Evolutionary conservation across 2,113 vertebrate species (phyloP).

Genomic region (Xiphias gladius): DNA sequence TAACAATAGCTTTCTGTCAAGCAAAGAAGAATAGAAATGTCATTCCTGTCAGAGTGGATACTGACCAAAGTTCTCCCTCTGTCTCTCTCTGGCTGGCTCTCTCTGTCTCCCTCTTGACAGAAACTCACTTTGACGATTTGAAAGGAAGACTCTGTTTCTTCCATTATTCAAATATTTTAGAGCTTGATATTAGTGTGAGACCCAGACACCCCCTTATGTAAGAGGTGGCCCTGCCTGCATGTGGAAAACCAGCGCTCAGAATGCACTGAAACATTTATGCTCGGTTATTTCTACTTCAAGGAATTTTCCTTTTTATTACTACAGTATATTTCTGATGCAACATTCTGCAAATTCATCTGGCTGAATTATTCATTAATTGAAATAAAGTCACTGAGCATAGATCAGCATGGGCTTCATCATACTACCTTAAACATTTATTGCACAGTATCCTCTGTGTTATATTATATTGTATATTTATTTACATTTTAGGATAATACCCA

Average conservation of each 20-base stretch:
- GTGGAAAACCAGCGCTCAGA: conserved; percentile 56
- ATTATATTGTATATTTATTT: conserved; percentile 26
- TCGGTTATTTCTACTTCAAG: conserved; percentile 82
- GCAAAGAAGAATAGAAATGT: conserved; percentile 84
- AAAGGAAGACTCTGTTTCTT: conserved; percentile 81
- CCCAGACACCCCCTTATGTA: conserved; percentile 62
- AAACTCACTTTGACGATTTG: conserved; percentile 83
- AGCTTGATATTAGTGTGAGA: conserved; percentile 78
- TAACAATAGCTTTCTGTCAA: conserved; percentile 86
- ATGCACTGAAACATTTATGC: conserved; percentile 82
- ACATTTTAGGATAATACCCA: conserved; percentile 46
- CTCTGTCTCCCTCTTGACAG: conserved; percentile 75
- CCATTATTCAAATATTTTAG: conserved; percentile 85
- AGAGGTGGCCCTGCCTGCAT: conserved; percentile 57
- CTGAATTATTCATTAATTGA: conserved; percentile 82
- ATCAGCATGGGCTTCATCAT: conserved; percentile 52
- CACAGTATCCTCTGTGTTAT: conserved; percentile 27
- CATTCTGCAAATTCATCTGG: conserved; percentile 79
- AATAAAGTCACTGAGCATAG: conserved; percentile 66
- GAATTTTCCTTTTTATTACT: conserved; percentile 78
- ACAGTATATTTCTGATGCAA: conserved; percentile 81
- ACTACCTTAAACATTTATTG: conserved; percentile 53
- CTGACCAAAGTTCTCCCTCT: conserved; percentile 81
- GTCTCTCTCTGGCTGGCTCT: conserved; percentile 58
- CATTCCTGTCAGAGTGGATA: conserved; percentile 81